Conservation (phyloP, 2,888 invertebrate species). For the Heliconius charithonia region DNA sequence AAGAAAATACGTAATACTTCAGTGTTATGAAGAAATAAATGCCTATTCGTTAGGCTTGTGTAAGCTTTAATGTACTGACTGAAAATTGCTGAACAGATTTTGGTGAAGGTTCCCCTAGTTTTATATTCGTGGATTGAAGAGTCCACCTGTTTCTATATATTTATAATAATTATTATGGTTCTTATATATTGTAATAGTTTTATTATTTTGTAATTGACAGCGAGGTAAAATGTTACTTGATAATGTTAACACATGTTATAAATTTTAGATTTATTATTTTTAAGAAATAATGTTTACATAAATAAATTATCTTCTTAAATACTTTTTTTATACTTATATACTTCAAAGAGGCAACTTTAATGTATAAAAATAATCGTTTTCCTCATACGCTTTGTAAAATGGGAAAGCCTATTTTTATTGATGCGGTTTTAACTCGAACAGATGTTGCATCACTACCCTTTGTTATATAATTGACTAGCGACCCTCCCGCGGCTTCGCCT, state of each 20-base stretch:
- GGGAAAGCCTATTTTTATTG: slow-evolving; percentile 26
- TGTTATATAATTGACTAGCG: neutral
- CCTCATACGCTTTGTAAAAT: slow-evolving; percentile 12
- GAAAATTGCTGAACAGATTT: slow-evolving; percentile 23
- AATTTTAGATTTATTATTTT: too few relatives aligned
- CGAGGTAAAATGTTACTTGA: neutral
- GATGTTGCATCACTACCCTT: neutral
- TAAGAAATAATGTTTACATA: too few relatives aligned
- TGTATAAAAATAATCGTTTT: slow-evolving; percentile 4
- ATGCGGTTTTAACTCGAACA: slow-evolving; percentile 8
- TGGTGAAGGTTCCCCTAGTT: neutral
- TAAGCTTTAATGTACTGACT: slow-evolving; percentile 4
- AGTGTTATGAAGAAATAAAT: slow-evolving; percentile 2
- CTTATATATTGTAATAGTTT: neutral
- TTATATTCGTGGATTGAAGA: neutral
- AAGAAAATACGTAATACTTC: neutral
- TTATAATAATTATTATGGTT: neutral
- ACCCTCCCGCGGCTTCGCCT: too few relatives aligned
- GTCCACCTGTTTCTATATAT: neutral
- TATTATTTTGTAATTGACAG: neutral
- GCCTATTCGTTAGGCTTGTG: neutral
- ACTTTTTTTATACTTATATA: neutral
- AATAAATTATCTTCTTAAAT: too few relatives aligned
- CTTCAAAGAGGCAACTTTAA: neutral
- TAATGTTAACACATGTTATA: neutral